Conservation (phyloP, 2,888 invertebrate species). For the Clunio marinus region DNA sequence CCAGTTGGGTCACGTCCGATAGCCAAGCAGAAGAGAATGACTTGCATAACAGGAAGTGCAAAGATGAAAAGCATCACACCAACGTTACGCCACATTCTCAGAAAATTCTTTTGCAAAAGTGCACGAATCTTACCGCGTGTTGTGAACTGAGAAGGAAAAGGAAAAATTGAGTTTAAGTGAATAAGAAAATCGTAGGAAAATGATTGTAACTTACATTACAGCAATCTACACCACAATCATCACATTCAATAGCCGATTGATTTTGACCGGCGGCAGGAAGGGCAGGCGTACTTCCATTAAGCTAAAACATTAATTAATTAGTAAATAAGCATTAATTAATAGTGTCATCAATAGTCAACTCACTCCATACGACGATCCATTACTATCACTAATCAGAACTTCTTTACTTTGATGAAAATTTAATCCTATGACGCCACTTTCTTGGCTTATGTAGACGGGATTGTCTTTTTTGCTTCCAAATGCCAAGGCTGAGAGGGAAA, state of each 20-base stretch:
- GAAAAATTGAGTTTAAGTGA: too few species aligned
- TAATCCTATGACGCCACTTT: constrained; percentile 79
- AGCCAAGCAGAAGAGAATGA: constrained; percentile 87
- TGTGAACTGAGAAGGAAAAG: constrained; percentile 56
- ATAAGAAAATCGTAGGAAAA: too few species aligned
- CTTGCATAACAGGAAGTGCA: constrained; percentile 89
- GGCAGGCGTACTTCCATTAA: constrained; percentile 39
- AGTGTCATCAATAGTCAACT: constrained; percentile 43
- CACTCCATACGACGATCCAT: constrained; percentile 55
- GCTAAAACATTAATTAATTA: constrained; percentile 14
- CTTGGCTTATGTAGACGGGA: constrained; percentile 78
- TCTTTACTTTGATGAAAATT: constrained; percentile 91
- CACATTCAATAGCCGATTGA: constrained; percentile 33
- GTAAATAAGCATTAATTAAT: background rate
- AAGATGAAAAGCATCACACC: constrained; percentile 93
- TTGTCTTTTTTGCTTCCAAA: constrained; percentile 77
- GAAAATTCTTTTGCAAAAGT: constrained; percentile 79
- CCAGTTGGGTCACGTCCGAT: constrained; percentile 84
- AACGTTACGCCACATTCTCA: constrained; percentile 88
- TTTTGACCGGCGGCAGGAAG: constrained; percentile 20
- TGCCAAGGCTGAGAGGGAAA: constrained; percentile 74
- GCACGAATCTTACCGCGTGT: constrained; percentile 81
- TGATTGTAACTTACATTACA: constrained; percentile 51
- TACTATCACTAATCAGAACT: constrained; percentile 71
- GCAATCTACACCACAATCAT: constrained; percentile 51